These are phyloP conservation scores for Gryon sp. DNA, from an alignment of 1,140 invertebrate genomes.

Conservation along the genomic window DNA sequence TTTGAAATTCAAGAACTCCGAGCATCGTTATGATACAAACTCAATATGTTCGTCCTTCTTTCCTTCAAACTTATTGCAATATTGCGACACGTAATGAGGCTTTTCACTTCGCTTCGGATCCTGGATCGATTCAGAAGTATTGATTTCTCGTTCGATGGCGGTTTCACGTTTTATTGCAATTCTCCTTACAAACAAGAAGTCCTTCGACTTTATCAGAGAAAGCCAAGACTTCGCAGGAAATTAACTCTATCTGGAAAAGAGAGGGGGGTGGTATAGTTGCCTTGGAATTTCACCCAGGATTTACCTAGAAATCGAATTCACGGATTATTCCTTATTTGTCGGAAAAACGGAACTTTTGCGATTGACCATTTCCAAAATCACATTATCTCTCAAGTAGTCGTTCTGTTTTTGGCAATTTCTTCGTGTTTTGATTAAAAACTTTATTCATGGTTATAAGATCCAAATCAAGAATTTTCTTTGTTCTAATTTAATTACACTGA, in stretches of 20 bases:
- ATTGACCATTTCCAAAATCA: constrained; percentile 51
- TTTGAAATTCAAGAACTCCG: constrained; percentile 5
- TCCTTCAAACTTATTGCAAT: constrained; percentile 33
- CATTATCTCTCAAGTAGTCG: constrained; percentile 34
- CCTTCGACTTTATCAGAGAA: constrained; percentile 44
- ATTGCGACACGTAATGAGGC: constrained; percentile 42
- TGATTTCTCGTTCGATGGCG: constrained; percentile 43
- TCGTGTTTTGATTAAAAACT: constrained; percentile 30
- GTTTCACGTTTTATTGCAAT: constrained; percentile 52
- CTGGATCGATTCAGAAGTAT: constrained; percentile 32
- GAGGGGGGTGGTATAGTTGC: constrained; percentile 41
- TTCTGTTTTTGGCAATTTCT: constrained; percentile 16
- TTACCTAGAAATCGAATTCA: constrained; percentile 35
- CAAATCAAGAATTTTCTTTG: too few species aligned
- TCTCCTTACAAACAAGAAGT: constrained; percentile 45
- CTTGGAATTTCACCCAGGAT: constrained; percentile 30
- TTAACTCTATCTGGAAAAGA: constrained; percentile 50
- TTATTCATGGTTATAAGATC: too few species aligned
- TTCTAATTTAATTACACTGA: too few species aligned
- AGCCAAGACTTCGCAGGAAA: constrained; percentile 44
- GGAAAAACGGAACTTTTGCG: constrained; percentile 44
- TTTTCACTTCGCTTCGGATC: constrained; percentile 47
- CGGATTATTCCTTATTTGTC: constrained; percentile 36
- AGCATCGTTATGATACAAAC: constrained; percentile 11
- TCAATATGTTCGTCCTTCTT: constrained; percentile 26